Evolutionary conservation across 2,797 vertebrate genomes (phyloP).

Genomic region (Gila robusta): DNA sequence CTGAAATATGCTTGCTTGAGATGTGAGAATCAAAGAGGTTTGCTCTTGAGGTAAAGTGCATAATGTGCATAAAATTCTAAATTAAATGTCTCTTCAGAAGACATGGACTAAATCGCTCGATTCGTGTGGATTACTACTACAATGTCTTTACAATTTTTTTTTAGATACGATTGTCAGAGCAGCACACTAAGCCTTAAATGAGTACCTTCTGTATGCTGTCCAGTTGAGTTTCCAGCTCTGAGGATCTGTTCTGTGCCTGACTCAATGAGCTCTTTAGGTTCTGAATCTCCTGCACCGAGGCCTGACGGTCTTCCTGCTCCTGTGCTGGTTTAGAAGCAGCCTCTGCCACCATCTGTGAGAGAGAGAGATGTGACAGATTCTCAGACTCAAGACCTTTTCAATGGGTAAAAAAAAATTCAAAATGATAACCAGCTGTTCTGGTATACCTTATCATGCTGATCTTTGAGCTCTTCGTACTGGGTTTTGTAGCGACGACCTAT

Average conservation of each 20-base stretch:
- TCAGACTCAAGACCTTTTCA: not conserved
- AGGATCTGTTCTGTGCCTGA: slow-evolving; percentile 81
- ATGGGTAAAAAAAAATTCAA: not conserved
- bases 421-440: not conserved
- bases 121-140: not conserved
- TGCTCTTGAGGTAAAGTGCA: not conserved
- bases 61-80: not conserved
- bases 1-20: not conserved
- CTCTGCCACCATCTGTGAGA: slow-evolving; percentile 80
- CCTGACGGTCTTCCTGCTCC: slow-evolving; percentile 86
- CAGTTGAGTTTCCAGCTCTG: slow-evolving; percentile 87
- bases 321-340: slow-evolving; percentile 82
- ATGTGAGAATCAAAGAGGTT: not conserved
- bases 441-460: slow-evolving; percentile 91
- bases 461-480: slow-evolving; percentile 96
- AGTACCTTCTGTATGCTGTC: slow-evolving; percentile 90
- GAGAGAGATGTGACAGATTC: not conserved
- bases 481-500: slow-evolving; percentile 96
- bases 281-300: slow-evolving; percentile 88
- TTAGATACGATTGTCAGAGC: not conserved
- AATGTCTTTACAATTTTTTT: not conserved
- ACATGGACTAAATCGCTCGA: not conserved
- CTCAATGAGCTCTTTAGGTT: slow-evolving; percentile 83
- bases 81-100: not conserved
- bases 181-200: not conserved